Percentiles rank a stretch among this genome's conserved stretches.
These are phyloP conservation scores for Pygoscelis antarcticus DNA, from an alignment of 2,113 vertebrate species.

Conservation along the genomic window DNA sequence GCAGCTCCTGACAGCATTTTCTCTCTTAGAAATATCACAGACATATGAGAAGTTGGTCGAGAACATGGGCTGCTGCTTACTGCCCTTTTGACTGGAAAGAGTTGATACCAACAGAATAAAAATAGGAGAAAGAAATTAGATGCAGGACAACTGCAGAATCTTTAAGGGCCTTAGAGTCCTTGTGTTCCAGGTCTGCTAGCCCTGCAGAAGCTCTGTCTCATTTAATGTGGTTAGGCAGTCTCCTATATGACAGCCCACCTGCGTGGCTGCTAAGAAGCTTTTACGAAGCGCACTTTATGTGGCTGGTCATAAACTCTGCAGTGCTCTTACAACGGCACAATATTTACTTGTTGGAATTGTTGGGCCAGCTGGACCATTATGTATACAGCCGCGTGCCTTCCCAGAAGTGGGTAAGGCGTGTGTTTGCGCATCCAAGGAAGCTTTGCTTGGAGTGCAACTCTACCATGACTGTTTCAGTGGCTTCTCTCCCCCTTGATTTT, in stretches of 20 bases:
- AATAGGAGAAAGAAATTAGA: neutral
- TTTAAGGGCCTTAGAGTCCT: neutral
- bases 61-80: neutral
- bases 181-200: neutral
- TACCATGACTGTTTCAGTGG: neutral
- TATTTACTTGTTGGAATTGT: neutral
- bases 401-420: neutral
- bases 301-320: neutral
- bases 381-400: rapidly evolving
- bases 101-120: neutral
- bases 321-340: neutral
- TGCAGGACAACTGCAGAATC: neutral
- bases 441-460: neutral
- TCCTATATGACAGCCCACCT: neutral
- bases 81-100: neutral
- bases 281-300: rapidly evolving
- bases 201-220: neutral
- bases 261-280: neutral
- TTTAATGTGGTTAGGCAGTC: neutral
- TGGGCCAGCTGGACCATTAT: neutral
- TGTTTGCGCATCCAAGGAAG: neutral
- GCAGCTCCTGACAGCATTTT: neutral
- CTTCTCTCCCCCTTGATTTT: neutral
- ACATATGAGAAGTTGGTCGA: neutral
- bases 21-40: neutral